phyloP scores from a whole-genome alignment of 2,888 invertebrate genomes.

The Sceliomorpha sp. region DNA sequence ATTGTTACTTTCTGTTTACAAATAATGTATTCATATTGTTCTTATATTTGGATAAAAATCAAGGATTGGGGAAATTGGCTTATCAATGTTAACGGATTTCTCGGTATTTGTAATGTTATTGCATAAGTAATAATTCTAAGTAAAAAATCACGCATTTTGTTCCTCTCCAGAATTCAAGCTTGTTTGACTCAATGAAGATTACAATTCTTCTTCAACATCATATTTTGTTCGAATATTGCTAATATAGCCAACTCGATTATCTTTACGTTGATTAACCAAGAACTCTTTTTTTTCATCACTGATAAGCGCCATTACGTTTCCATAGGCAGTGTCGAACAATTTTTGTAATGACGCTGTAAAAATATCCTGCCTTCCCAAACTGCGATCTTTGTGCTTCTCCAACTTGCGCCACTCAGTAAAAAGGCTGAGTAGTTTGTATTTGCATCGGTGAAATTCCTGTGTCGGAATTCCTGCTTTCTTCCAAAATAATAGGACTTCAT shows the following conservation, averaged over 20 bases:
- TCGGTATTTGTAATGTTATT: too few relatives aligned
- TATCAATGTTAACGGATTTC: too few relatives aligned
- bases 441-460: conserved; percentile 10
- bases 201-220: conserved; percentile 15
- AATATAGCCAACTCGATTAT: conserved; percentile 11
- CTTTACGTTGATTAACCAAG: conserved; percentile 17
- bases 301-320: conserved; percentile 38
- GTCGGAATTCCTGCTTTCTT: conserved; percentile 14
- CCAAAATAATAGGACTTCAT: conserved; percentile 16
- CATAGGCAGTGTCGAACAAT: conserved; percentile 52
- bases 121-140: too few relatives aligned
- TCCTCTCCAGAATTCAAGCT: conserved; percentile 1
- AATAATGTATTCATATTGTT: too few relatives aligned
- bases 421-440: conserved; percentile 4
- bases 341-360: conserved; percentile 36
- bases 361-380: conserved; percentile 31
- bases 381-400: conserved; percentile 10
- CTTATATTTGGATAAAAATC: too few relatives aligned
- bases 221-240: conserved; percentile 10
- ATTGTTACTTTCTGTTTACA: too few relatives aligned
- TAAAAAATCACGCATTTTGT: conserved; percentile 14
- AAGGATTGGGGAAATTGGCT: too few relatives aligned
- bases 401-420: conserved; percentile 12
- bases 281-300: conserved; percentile 16
- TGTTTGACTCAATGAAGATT: conserved; percentile 3